These are phyloP conservation scores for Chlorops oryzae DNA, from an alignment of 1,140 invertebrate species.

Conservation along the genomic window DNA sequence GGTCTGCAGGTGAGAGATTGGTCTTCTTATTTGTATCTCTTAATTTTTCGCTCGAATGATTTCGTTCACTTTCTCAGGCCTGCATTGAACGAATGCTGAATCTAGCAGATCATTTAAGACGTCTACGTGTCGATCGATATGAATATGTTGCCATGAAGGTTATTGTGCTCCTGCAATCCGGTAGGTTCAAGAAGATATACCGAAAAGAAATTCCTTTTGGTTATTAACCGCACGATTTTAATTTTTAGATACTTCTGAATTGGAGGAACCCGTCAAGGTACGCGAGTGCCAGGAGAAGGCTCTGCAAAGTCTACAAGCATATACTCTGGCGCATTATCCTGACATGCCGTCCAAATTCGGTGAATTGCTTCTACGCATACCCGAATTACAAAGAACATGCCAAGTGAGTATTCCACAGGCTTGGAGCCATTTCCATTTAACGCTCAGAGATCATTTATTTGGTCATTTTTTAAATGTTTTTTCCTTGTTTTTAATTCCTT, in stretches of 20 bases:
- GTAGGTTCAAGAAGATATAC: constrained; percentile 50
- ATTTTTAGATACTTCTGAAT: constrained; percentile 72
- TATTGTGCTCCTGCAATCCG: constrained; percentile 86
- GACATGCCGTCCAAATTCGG: constrained; percentile 91
- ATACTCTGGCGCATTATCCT: constrained; percentile 86
- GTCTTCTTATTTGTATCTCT: not conserved
- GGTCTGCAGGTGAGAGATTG: constrained; percentile 46
- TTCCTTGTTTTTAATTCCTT: constrained; percentile 13
- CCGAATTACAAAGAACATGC: constrained; percentile 89
- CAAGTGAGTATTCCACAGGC: constrained; percentile 57
- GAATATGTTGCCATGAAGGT: constrained; percentile 97
- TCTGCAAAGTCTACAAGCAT: constrained; percentile 84
- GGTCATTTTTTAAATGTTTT: constrained; percentile 5
- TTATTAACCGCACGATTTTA: too few species aligned
- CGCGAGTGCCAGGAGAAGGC: constrained; percentile 89
- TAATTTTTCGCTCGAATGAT: not conserved
- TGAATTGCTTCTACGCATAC: constrained; percentile 84
- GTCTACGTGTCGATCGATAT: constrained; percentile 88
- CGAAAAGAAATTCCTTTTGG: not conserved
- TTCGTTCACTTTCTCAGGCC: constrained; percentile 50
- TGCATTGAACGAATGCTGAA: constrained; percentile 92
- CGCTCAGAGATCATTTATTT: too few species aligned
- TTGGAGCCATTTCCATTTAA: too few species aligned
- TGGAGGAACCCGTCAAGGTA: constrained; percentile 87
- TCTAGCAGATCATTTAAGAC: constrained; percentile 84